A percentile compares a stretch with the other conserved stretches of the same genome.
Evolutionary conservation across 2,113 vertebrate genomes (phyloP).

Genomic region (Saccopteryx leptura): DNA sequence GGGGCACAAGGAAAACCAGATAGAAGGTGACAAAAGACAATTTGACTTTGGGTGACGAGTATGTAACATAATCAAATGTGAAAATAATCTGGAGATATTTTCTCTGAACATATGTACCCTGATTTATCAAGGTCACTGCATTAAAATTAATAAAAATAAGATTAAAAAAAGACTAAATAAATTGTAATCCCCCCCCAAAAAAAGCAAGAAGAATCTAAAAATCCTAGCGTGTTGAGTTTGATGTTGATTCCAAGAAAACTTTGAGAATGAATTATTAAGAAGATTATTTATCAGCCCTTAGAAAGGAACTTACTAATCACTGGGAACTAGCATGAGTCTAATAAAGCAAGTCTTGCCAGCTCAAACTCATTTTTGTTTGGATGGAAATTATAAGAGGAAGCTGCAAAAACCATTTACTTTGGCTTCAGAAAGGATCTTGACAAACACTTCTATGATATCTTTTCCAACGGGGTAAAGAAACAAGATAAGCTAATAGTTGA

Average conservation of each 20-base stretch:
- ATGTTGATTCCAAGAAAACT: slow-evolving; percentile 20
- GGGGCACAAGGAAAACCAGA: no score
- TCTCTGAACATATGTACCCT: no score
- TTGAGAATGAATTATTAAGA: slow-evolving; percentile 76
- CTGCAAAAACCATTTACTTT: slow-evolving; percentile 70
- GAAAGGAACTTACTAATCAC: slow-evolving; percentile 75
- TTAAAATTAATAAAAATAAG: no score
- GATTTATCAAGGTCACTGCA: no score
- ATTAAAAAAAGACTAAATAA: slow-evolving; percentile 53
- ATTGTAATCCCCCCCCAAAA: neutral
- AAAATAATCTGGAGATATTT: no score
- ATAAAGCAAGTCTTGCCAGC: slow-evolving; percentile 77
- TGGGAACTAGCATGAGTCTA: slow-evolving; percentile 72
- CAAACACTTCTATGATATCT: slow-evolving; percentile 46
- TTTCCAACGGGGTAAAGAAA: slow-evolving; percentile 53
- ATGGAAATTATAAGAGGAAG: slow-evolving; percentile 68
- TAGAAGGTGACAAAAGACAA: no score
- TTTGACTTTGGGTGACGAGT: no score
- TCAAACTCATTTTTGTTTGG: slow-evolving; percentile 76
- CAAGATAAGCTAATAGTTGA: slow-evolving; percentile 36
- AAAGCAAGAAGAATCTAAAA: slow-evolving; percentile 55
- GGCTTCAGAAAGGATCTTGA: slow-evolving; percentile 51
- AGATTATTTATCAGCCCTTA: slow-evolving; percentile 77
- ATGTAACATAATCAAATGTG: no score
- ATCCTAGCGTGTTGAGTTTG: slow-evolving; percentile 58